phyloP scores from a whole-genome alignment of 1,140 invertebrate species.

The Araneus ventricosus region DNA sequence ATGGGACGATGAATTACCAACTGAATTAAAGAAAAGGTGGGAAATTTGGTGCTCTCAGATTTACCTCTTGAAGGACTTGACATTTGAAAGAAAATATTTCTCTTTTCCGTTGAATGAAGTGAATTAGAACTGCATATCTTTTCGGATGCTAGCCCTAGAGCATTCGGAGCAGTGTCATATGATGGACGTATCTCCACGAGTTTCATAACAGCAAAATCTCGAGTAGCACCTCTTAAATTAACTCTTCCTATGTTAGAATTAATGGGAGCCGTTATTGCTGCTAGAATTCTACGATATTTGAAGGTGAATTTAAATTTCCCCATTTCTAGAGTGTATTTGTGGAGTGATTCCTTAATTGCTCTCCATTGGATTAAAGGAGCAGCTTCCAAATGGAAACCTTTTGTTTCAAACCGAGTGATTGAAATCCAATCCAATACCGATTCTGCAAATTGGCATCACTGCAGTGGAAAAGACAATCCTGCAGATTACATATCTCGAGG shows the following conservation, averaged over 20 bases:
- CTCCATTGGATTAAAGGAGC: background rate
- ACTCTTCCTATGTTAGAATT: background rate
- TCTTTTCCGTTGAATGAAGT: background rate
- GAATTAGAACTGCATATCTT: background rate
- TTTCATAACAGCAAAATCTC: background rate
- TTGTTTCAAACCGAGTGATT: slow-evolving; percentile 17
- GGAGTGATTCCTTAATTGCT: background rate
- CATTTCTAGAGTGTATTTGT: background rate
- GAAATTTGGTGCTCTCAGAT: background rate
- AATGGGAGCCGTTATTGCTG: background rate
- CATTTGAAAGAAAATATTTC: background rate
- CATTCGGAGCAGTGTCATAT: background rate
- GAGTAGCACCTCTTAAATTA: background rate
- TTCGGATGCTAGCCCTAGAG: no score
- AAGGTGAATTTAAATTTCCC: background rate
- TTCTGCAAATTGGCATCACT: no score
- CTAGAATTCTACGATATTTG: background rate
- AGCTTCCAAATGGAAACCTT: slow-evolving; percentile 22
- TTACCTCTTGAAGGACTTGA: background rate
- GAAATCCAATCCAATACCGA: background rate
- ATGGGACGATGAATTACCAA: background rate
- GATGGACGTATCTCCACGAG: background rate
- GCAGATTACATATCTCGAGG: no score
- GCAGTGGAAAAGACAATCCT: no score
- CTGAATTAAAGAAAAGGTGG: background rate